Evolutionary conservation across 2,113 vertebrate genomes (phyloP).

Genomic region (Dipodomys stephensi): DNA sequence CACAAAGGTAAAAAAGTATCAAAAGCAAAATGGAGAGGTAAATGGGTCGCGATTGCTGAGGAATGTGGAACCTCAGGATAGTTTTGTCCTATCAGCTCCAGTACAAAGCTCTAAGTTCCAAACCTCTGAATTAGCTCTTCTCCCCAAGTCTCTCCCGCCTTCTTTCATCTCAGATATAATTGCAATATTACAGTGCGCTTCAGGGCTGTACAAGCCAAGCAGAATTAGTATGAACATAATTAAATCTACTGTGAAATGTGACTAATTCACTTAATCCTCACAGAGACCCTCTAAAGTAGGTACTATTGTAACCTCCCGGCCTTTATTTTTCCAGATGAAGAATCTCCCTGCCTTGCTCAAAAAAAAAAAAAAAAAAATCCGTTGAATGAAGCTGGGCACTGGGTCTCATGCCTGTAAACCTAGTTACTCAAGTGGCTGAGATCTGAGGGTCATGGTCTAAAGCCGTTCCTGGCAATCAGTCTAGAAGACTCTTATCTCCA

Average conservation of each 20-base stretch:
- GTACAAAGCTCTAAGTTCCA: background rate
- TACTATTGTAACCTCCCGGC: background rate
- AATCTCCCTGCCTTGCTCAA: background rate
- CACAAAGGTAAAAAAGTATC: background rate
- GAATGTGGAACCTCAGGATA: fast-evolving
- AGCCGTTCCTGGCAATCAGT: too few species aligned
- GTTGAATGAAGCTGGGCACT: background rate
- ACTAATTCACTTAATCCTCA: background rate
- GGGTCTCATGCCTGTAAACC: too few species aligned
- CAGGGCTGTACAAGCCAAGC: background rate
- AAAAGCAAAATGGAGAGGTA: background rate
- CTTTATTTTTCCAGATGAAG: background rate
- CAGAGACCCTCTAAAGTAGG: background rate
- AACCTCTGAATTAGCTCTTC: background rate
- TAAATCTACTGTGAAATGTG: background rate
- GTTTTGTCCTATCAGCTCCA: background rate
- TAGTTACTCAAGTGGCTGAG: too few species aligned
- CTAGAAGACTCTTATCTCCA: too few species aligned
- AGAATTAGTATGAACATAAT: background rate
- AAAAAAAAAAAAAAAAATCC: background rate
- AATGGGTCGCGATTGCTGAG: background rate
- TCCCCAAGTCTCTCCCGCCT: background rate
- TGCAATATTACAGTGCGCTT: too few species aligned
- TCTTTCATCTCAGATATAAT: background rate
- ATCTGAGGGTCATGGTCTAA: too few species aligned